Percentiles rank a stretch among this genome's conserved stretches.
These are phyloP conservation scores for Aldrovandia affinis DNA, from an alignment of 2,797 vertebrate species.

Conservation along the genomic window DNA sequence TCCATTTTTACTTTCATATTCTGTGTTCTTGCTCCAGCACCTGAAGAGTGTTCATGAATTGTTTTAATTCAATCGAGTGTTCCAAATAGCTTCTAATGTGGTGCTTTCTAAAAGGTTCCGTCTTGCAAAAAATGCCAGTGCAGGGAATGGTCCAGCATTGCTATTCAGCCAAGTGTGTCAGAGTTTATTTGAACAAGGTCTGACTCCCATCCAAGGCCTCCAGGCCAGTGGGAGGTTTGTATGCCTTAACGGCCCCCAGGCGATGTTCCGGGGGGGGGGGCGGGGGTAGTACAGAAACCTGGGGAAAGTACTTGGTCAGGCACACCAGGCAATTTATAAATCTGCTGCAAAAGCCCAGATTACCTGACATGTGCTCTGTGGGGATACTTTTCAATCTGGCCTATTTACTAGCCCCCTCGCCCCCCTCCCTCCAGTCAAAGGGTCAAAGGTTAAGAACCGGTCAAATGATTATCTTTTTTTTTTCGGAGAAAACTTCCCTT, in stretches of 20 bases:
- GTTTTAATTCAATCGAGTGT: no score
- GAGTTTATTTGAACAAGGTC: conserved; percentile 20
- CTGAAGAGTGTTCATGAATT: neutral
- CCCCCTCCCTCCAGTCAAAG: neutral
- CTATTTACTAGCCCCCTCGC: neutral
- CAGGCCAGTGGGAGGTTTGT: neutral
- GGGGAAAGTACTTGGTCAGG: neutral
- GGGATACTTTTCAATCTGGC: neutral
- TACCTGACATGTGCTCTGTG: neutral
- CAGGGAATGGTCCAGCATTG: neutral
- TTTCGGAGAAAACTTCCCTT: neutral
- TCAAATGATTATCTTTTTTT: neutral
- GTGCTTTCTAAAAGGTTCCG: neutral
- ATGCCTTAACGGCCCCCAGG: neutral
- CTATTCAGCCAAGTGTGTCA: conserved; percentile 35
- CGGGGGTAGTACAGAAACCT: neutral
- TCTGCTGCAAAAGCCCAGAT: neutral
- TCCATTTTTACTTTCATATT: no score
- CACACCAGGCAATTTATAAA: neutral
- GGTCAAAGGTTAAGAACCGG: neutral
- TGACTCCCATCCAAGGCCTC: neutral
- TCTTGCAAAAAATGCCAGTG: neutral
- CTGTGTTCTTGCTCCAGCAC: no score
- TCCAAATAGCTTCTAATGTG: neutral
- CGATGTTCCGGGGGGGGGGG: neutral